Evolutionary conservation across 2,113 vertebrate genomes (phyloP), one percentile per base, ranked within the genome.

Genomic region (Apodemus speciosus): DNA sequence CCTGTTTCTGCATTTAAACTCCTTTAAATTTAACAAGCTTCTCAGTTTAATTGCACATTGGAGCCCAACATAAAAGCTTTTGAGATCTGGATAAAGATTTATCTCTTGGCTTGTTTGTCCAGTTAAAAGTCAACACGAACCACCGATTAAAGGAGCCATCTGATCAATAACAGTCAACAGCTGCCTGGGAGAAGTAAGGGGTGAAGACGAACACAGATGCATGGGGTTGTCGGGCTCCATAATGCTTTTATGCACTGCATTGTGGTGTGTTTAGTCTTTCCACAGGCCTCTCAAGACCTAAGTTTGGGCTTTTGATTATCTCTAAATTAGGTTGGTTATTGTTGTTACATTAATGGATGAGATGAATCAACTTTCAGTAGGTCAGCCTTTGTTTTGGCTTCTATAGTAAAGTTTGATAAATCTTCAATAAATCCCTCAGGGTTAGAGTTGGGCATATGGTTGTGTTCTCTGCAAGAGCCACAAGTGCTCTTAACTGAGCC

Each of bases 1-100:
- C 79, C 53, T 51, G 58, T 85, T 73, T 84, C 21, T 56, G 14
- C 32, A 60, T 89, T 95, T 72, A 73, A 73, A 83, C 83, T 91
- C 60, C 49, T 86, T 93, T 73, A 56, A 87, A 25, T 95, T 96
- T 90, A 84, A 94, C 46, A 85, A 93, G 8, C 68, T 88, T 95
- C 62, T 94, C 23, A 90, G 49, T 79, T 60, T 49, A 38, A 53
- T 93, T 90, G 49, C 72, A 89, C 60, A 58, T 72, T 85, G 35
- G 86, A 87, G 51, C 25, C 91, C 64, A n/a, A 94, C 93, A 92
- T 81, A 51, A 86, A 85, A 89, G 18, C 18, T 32, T 95, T 86
- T 32, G 77, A 58, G 56, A 88, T 25, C 58, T 40, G 21, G 56
- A 58, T 79, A 80, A 83, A 75, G 49, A 84, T 91, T 93, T 93